Percentiles rank a stretch among this genome's conserved stretches.
These are phyloP conservation scores for Ochropleura leucogaster DNA, from an alignment of 2,888 invertebrate genomes.

Conservation along the genomic window DNA sequence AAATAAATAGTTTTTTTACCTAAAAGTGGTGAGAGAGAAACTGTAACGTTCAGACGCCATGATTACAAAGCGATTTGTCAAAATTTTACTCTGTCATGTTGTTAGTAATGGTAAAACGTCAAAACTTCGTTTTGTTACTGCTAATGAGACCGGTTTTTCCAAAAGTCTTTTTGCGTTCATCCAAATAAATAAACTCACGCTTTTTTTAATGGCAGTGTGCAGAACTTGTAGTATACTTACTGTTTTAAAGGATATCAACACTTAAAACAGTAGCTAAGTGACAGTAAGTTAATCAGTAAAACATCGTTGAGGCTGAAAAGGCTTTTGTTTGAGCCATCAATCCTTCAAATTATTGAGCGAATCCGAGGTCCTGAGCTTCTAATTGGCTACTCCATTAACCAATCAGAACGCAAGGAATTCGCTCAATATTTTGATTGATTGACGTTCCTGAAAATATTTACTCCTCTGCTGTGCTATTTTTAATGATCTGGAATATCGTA, in stretches of 20 bases:
- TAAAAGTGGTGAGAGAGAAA: slow-evolving; percentile 96
- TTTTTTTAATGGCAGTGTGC: background rate
- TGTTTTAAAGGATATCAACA: background rate
- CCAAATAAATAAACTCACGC: background rate
- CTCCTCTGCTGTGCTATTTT: slow-evolving; percentile 76
- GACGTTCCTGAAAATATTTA: slow-evolving; percentile 54
- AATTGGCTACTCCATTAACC: slow-evolving; percentile 72
- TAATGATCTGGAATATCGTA: slow-evolving; percentile 63
- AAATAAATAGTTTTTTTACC: slow-evolving; percentile 84
- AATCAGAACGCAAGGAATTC: slow-evolving; percentile 72
- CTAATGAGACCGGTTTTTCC: background rate
- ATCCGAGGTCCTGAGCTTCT: background rate
- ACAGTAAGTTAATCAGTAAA: too few relatives aligned
- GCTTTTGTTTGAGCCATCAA: background rate
- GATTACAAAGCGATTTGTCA: slow-evolving; percentile 91
- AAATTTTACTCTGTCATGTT: slow-evolving; percentile 76
- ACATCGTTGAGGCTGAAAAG: slow-evolving; percentile 16
- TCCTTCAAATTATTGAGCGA: slow-evolving; percentile 42
- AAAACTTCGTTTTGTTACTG: slow-evolving; percentile 53
- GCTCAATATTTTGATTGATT: slow-evolving; percentile 86
- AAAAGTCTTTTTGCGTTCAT: background rate
- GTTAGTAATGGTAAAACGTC: slow-evolving; percentile 58
- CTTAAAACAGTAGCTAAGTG: too few relatives aligned
- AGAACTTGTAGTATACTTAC: background rate
- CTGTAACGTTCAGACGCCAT: slow-evolving; percentile 99